Evolutionary conservation across 92 coral and sea anemone genomes (phyloP), one percentile per base, ranked within the genome.

Genomic region (Heliopora coerulea): DNA sequence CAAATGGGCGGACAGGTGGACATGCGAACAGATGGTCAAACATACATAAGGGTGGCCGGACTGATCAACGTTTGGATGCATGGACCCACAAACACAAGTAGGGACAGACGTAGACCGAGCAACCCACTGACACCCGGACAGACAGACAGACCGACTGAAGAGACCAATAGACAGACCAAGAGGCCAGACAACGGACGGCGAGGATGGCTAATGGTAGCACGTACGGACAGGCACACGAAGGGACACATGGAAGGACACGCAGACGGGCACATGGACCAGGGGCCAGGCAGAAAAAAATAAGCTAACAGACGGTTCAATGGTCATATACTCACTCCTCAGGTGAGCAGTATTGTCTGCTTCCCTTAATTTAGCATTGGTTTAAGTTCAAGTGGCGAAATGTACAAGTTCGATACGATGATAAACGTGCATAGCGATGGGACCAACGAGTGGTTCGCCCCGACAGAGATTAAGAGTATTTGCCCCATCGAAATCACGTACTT

Each of bases 351-450:
- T 1, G 35, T 25, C 23, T 21, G 33, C 8, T 42, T 67, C 2
- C 35, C 48, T 46, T 48, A 18, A 24, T 44, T 49, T 27, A 67
- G 74, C 21, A 67, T 67, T 49, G 74, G 74, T 18, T 27, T 26
- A 62, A 86, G 96, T 18, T 90, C 90, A 81, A 88, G 97, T 42
- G 97, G 97, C 0, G 97, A 92, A 62, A 92, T 92, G 97, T 91
- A 89, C 78, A 92, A 92, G 37, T 92, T 92, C 76, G 78, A 85
- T 56, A 92, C 97, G 27, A 89, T 85, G 72, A 88, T 92, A 12
- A 85, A 78, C 18, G 79, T 92, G 46, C 57, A 80, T 76, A 56
- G 81, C 79, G 73, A 87, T 25, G 97, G 97, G 23, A 72, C 83
- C 44, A 78, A 79, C 26, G 85, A 85, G 59, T 92, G 97, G 97